A percentile compares a stretch with the other conserved stretches of the same genome.
These are phyloP conservation scores for Drosophila picticornis DNA, from an alignment of 2,888 invertebrate species.

Conservation along the genomic window DNA sequence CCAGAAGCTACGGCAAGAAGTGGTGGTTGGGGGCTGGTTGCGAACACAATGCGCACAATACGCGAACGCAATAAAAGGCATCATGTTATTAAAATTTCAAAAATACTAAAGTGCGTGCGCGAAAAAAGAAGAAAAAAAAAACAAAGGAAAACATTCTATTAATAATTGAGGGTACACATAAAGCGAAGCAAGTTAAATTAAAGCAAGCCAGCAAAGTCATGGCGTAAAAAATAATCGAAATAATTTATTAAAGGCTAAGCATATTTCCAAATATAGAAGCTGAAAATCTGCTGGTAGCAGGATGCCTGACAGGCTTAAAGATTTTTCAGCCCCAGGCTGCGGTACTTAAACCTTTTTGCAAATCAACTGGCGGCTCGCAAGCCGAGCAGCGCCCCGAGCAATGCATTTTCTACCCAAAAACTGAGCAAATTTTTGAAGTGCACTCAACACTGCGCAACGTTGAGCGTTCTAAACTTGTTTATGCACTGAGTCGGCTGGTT, in stretches of 20 bases:
- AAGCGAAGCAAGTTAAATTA: constrained; percentile 53
- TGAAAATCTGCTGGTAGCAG: not conserved
- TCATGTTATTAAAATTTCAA: constrained; percentile 77
- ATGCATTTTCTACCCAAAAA: constrained; percentile 53
- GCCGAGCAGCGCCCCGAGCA: constrained; percentile 17
- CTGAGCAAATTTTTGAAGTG: constrained; percentile 74
- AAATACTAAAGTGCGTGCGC: constrained; percentile 74
- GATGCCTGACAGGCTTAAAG: constrained; percentile 17
- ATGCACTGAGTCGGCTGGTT: constrained; percentile 36
- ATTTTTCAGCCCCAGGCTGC: constrained; percentile 1
- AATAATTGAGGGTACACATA: constrained; percentile 64
- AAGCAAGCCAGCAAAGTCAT: constrained; percentile 45
- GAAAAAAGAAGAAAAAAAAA: constrained; percentile 25
- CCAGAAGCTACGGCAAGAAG: not conserved
- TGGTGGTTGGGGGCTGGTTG: not conserved
- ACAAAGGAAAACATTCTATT: constrained; percentile 55
- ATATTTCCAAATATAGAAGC: constrained; percentile 44
- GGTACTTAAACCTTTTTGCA: constrained; percentile 52
- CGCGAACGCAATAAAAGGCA: constrained; percentile 72
- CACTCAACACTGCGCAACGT: constrained; percentile 54
- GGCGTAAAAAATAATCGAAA: constrained; percentile 71
- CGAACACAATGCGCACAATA: constrained; percentile 54
- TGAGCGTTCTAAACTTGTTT: constrained; percentile 67
- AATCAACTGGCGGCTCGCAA: constrained; percentile 51
- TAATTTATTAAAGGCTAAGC: constrained; percentile 63